phyloP scores from a whole-genome alignment of 2,888 invertebrate species.

The Drosophila ustulata region DNA sequence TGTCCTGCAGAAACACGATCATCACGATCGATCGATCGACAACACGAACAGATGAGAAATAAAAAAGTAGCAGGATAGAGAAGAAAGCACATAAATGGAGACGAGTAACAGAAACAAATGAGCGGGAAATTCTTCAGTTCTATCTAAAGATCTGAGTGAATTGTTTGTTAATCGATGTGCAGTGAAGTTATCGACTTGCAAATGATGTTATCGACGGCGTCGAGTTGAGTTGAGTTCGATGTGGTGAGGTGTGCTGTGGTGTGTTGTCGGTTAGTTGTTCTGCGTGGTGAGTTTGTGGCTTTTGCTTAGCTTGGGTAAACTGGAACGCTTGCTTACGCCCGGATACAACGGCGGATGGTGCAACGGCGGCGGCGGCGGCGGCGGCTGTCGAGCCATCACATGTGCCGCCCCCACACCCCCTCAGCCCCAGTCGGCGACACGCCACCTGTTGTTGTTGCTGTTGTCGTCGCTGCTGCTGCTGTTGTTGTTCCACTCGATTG shows the following conservation, averaged over 20 bases:
- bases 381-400: constrained; percentile 27
- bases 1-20: constrained; percentile 9
- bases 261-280: constrained; percentile 34
- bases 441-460: constrained; percentile 51
- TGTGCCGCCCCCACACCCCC: constrained; percentile 33
- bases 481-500: constrained; percentile 33
- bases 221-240: background rate
- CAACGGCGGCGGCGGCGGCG: constrained; percentile 60
- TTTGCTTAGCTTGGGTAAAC: constrained; percentile 56
- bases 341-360: constrained; percentile 84
- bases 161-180: background rate
- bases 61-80: background rate
- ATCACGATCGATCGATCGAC: constrained; percentile 4
- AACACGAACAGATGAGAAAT: constrained; percentile 7
- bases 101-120: background rate
- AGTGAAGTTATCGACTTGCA: background rate
- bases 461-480: constrained; percentile 48
- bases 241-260: background rate
- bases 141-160: background rate
- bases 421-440: constrained; percentile 44
- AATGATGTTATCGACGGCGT: background rate
- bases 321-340: constrained; percentile 82
- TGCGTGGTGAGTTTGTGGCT: constrained; percentile 7
- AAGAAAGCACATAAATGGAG: background rate
- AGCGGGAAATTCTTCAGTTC: background rate